Conservation (phyloP, 2,888 invertebrate genomes). For the Crepidodera aurea region DNA sequence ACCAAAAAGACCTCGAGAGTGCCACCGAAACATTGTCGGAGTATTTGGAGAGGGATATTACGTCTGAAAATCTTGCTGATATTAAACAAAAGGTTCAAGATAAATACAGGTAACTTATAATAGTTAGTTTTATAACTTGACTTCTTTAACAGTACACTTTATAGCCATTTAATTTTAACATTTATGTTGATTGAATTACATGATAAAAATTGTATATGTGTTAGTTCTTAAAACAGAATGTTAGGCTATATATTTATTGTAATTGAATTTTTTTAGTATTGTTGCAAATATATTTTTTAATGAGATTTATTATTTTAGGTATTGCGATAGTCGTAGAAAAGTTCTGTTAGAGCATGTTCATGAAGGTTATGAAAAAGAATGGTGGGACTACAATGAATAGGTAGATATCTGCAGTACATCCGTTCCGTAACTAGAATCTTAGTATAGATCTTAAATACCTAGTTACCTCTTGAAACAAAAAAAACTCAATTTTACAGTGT, state of each 20-base stretch:
- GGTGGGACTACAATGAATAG: conserved; percentile 96
- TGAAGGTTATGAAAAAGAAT: conserved; percentile 98
- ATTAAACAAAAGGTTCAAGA: conserved; percentile 99
- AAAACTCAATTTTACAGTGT: conserved; percentile 35
- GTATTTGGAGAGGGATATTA: conserved; percentile 97
- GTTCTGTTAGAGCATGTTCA: conserved; percentile 96
- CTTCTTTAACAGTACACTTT: no score
- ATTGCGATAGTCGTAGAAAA: conserved; percentile 96
- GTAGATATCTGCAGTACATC: conserved; percentile 38
- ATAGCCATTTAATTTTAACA: no score
- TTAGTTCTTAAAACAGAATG: no score
- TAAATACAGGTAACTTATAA: conserved; percentile 91
- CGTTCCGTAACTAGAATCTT: conserved; percentile 49
- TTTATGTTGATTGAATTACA: no score
- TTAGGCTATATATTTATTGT: no score
- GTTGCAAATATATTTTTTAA: conserved; percentile 4
- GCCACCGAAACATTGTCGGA: conserved; percentile 97
- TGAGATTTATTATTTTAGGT: conserved; percentile 69
- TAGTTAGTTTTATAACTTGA: no score
- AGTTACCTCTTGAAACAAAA: conserved; percentile 46
- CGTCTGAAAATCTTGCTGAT: conserved; percentile 94
- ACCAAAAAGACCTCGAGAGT: conserved; percentile 97
- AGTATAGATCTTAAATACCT: conserved; percentile 48
- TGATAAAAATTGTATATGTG: no score
- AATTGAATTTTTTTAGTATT: no score